Base-by-base conservation (phyloP, 2,888 invertebrate genomes). In the Ectropis crepuscularia region DNA sequence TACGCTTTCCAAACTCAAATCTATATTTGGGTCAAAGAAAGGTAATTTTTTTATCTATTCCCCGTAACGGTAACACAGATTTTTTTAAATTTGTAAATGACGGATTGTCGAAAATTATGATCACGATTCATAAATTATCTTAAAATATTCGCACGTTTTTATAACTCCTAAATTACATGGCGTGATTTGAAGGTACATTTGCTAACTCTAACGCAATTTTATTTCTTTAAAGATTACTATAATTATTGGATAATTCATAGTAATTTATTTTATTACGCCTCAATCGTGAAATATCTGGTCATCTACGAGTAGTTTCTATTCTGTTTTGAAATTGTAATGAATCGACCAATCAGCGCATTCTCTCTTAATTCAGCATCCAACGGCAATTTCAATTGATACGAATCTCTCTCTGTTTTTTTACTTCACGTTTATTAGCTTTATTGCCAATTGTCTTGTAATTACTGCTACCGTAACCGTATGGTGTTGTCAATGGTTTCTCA, bases 11-110 rank as follows among this genome's bases (percentile, higher is more conserved):
- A 92, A 90, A 74, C 83, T 92, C 38, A 92, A 91, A 77, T 89
- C 92, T 38, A 80, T 92, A 73, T 92, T 92, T 73, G 83, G 91
- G 60, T 88, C 89, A 6, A 92, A 88, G 71, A 92, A 92, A 88
- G 88, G 92, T 92, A 81, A 76, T 67, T 63, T 61, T 54, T 57
- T 57, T 61, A 8, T 51, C 43, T 57, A 50, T 50, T 46, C 43
- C 9, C 16, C 6, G 16, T 28, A 28, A 28, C 4, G 16, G 16
- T 28, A 28, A 28, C 16, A 28, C 16, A 28, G 16, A 28, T 2
- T 28, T 28, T 28, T 28, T 2, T 28, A 28, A 39, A 41, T 16
- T 51, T 42, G 5, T 5, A 42, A 41, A 9, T 11, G 11, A 8
- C 28, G 37, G 11, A 41, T 47, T 51, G 45, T 55, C 46, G 42